Evolutionary conservation across 35 echinoderm and acorn worm species (phyloP), one percentile per base, ranked within the genome.

Genomic region (Apostichopus californicus): DNA sequence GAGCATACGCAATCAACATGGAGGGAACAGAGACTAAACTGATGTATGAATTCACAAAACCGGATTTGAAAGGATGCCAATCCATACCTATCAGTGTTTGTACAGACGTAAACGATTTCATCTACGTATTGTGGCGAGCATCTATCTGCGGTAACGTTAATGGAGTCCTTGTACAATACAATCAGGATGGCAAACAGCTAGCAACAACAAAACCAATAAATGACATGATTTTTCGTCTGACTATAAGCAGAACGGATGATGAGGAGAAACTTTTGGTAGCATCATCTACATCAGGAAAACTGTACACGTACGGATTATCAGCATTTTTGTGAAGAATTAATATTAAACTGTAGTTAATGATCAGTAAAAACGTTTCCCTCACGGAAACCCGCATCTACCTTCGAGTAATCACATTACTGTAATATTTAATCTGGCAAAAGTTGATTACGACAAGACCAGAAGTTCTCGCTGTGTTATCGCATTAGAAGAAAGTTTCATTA

Each of bases 31-130:
- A 56, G 6, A 13, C 55, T 54, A 15, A 56, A 13, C 46, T 83
- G 12, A 83, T 83, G 6, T 55, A 83, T 83, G 52, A 83, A 57
- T 83, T 83, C 11, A 83, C 3, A 5, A 83, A 83, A 83, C 80
- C 80, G 17, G 80, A 83, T 56, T 21, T 83, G 7, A 14, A 83
- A 18, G 28, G 52, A 20, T 9, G 13, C 53, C 12, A 55, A 46
- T 83, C 12, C 52, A 14, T 3, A 18, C 80, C 80, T 6, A 17
- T 11, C 5, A 83, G 52, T 56, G 52, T 55, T 0, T 83, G 80
- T 56, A 83, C 80, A 20, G 80, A 83, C 11, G 5, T 5, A 0
- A 83, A 83, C 18, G 52, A 20, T n/a, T 55, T n/a, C 80, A 83
- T 83, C 80, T 83, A 83, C 80, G 14, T 83, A 14, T 56, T 83